phyloP scores from a whole-genome alignment of 2,888 invertebrate genomes.

The Caenorhabditis afra region DNA sequence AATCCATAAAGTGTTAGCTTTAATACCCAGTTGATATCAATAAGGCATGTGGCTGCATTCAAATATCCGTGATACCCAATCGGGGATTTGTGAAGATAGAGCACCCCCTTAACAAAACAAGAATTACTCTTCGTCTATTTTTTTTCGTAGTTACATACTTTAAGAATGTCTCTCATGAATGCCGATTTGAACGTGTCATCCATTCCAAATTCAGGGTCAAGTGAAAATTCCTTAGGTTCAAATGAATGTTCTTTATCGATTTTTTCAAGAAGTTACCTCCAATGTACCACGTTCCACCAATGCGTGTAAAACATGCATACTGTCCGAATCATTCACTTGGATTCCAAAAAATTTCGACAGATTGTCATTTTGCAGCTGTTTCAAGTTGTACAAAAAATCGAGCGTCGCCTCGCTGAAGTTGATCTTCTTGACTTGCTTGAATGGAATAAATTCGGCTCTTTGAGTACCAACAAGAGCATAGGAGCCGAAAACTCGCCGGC shows the following conservation, averaged over 20 bases:
- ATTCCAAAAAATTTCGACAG: slow-evolving; percentile 75
- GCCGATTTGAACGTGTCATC: slow-evolving; percentile 79
- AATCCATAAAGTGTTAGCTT: slow-evolving; percentile 77
- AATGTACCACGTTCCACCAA: slow-evolving; percentile 76
- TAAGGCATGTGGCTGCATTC: slow-evolving; percentile 72
- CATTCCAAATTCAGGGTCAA: slow-evolving; percentile 75
- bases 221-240: slow-evolving; percentile 76
- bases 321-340: slow-evolving; percentile 72
- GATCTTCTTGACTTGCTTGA: slow-evolving; percentile 71
- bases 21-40: slow-evolving; percentile 79
- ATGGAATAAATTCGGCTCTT: slow-evolving; percentile 74
- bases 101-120: slow-evolving; percentile 71
- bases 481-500: slow-evolving; percentile 58
- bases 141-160: slow-evolving; percentile 35
- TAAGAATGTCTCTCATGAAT: slow-evolving; percentile 77
- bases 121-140: too few relatives aligned
- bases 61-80: slow-evolving; percentile 77
- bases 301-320: slow-evolving; percentile 71
- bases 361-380: slow-evolving; percentile 77
- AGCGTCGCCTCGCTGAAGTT: slow-evolving; percentile 70
- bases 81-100: slow-evolving; percentile 75
- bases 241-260: background rate
- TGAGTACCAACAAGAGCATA: slow-evolving; percentile 75
- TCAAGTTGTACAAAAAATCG: slow-evolving; percentile 72
- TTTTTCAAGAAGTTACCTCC: slow-evolving; percentile 29